Evolutionary conservation across 2,797 vertebrate species (phyloP), one percentile per base, ranked within the genome.

Genomic region (Sebastes kiyomatsui): DNA sequence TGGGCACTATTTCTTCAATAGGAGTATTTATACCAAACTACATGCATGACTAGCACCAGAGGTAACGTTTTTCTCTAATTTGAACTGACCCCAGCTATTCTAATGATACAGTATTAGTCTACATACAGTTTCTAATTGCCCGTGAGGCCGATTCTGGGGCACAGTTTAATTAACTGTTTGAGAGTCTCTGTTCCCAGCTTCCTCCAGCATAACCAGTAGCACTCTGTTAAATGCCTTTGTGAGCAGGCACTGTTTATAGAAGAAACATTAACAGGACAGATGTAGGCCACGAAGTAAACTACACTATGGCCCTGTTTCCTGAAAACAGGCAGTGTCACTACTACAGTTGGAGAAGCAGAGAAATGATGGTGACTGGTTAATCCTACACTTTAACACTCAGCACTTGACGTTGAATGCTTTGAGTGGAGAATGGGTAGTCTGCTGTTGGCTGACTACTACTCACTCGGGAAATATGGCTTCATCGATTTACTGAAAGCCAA

Each of bases 191-290:
- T 79, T 69, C 38, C 64, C 42, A 69, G 52, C 58, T 80, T 85
- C 58, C 35, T 55, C 59, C 52, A 77, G 62, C 78, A 72, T 11
- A 54, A 80, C 42, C 75, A 74, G 64, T 35, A 58, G 52, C 32
- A 62, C 27, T 82, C 12, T 69, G 56, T 74, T 54, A 80, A 68
- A 66, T 52, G 66, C 33, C 60, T 78, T 23, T 64, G 60, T 68
- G 49, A 79, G 81, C 65, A 56, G 76, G 65, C 46, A 65, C 54
- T 75, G 87, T 89, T 93, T 86, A 85, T 23, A 87, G 72, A 67
- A 62, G 35, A 86, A 83, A 89, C 84, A 92, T 79, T 82, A 68
- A 54, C 23, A 56, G 66, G 64, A 83, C 22, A 67, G 52, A 85
- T 83, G 74, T 82, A 77, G 82, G 82, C 77, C 80, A 89, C 68